phyloP scores from a whole-genome alignment of 2,113 vertebrate species.

The Rana temporaria region DNA sequence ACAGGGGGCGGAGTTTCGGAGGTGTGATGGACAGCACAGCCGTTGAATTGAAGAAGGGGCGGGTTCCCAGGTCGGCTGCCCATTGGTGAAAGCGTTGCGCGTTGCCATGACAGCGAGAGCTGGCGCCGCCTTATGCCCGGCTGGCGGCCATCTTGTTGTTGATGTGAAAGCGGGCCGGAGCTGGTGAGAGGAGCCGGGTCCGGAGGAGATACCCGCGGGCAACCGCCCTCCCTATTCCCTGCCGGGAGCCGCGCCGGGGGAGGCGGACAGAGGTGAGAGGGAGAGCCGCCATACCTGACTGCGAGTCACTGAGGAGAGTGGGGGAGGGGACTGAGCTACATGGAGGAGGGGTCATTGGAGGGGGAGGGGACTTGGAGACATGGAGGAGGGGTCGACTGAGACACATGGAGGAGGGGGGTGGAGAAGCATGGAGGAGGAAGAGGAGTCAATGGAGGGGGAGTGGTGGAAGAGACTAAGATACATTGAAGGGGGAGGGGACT shows the following conservation, averaged over 20 bases:
- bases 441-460: background rate
- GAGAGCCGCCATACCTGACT: background rate
- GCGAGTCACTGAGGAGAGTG: background rate
- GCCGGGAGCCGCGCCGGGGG: conserved; percentile 8
- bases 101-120: conserved; percentile 68
- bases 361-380: background rate
- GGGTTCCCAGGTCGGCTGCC: rapidly evolving
- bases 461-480: no score
- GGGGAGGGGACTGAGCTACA: background rate
- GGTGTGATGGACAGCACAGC: rapidly evolving
- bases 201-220: conserved; percentile 11
- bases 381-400: background rate
- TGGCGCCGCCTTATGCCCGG: conserved; percentile 47
- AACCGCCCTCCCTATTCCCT: conserved; percentile 35
- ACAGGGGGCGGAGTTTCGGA: background rate
- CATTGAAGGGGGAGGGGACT: background rate
- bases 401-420: no score
- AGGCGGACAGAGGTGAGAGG: background rate
- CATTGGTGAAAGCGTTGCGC: background rate
- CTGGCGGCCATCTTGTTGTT: conserved; percentile 73
- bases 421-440: no score
- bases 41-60: rapidly evolving
- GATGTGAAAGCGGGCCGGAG: conserved; percentile 59
- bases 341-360: background rate
- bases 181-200: background rate